phyloP scores from a whole-genome alignment of 2,888 invertebrate species.

The Malthinus seriepunctatus region DNA sequence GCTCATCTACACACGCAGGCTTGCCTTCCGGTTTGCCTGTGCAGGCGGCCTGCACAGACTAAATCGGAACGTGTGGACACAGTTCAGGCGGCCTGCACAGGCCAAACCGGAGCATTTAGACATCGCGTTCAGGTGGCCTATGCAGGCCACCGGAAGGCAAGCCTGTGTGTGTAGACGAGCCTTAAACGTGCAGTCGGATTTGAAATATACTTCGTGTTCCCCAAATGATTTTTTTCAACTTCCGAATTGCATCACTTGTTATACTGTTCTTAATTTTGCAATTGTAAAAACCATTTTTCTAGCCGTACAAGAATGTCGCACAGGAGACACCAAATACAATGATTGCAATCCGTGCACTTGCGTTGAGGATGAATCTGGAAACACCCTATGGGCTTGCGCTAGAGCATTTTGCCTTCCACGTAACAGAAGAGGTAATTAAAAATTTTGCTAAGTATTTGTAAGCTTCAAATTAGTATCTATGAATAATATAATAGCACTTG shows the following conservation, averaged over 20 bases:
- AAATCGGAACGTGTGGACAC: no score
- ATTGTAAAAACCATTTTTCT: conserved; percentile 3
- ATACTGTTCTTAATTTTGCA: conserved; percentile 32
- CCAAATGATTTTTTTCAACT: conserved; percentile 60
- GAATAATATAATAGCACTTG: conserved; percentile 24
- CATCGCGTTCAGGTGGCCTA: no score
- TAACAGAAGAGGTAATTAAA: conserved; percentile 13
- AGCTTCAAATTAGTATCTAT: conserved; percentile 13
- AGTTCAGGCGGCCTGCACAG: no score
- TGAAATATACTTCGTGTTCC: conserved; percentile 54
- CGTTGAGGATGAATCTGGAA: conserved; percentile 31
- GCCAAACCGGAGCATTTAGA: no score
- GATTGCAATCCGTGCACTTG: conserved; percentile 60
- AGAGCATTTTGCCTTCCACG: conserved; percentile 43
- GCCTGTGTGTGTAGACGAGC: no score
- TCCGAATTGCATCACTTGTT: conserved; percentile 61
- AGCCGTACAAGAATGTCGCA: conserved; percentile 37
- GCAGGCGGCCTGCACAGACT: no score
- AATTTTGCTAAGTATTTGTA: conserved; percentile 37
- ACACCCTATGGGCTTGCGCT: not conserved
- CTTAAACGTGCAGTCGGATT: conserved; percentile 41
- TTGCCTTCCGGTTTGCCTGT: no score
- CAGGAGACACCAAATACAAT: conserved; percentile 44
- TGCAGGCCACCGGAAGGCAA: no score
- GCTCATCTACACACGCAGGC: no score